Conservation (phyloP, 2,888 invertebrate species). For the Alsophila aescularia region DNA sequence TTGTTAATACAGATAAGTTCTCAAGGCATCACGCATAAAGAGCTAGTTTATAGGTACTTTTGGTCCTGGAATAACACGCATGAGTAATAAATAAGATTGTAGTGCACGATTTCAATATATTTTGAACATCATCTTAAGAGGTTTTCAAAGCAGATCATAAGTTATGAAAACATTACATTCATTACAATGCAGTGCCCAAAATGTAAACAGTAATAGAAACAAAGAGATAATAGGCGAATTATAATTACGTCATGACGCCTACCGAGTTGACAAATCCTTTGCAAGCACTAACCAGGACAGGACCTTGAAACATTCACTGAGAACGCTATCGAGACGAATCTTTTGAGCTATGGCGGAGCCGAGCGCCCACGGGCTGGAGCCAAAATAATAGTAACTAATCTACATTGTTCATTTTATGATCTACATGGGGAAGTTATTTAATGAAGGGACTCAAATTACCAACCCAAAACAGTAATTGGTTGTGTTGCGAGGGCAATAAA, state of each 20-base stretch:
- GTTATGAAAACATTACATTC: too few relatives aligned
- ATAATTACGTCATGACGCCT: conserved; percentile 73
- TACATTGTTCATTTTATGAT: conserved; percentile 14
- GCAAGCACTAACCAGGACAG: conserved; percentile 75
- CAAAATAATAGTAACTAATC: conserved; percentile 41
- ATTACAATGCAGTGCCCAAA: neutral
- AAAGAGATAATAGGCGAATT: conserved; percentile 33
- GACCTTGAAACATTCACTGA: conserved; percentile 82
- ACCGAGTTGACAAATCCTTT: conserved; percentile 80
- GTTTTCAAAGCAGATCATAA: too few relatives aligned
- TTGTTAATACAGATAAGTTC: too few relatives aligned
- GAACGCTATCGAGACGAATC: conserved; percentile 79
- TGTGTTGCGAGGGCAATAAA: neutral
- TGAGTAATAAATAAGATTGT: too few relatives aligned
- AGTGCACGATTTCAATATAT: too few relatives aligned
- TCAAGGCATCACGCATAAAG: too few relatives aligned
- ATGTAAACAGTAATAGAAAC: conserved; percentile 4
- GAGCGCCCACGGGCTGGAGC: conserved; percentile 66
- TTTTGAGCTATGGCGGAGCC: conserved; percentile 59
- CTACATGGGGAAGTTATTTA: conserved; percentile 1
- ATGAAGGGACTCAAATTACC: neutral
- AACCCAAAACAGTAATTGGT: neutral
- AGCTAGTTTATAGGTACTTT: too few relatives aligned
- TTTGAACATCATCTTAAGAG: too few relatives aligned
- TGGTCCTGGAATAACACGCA: too few relatives aligned